These are phyloP conservation scores for Yponomeuta plumbellus DNA, from an alignment of 2,888 invertebrate genomes.

Conservation along the genomic window DNA sequence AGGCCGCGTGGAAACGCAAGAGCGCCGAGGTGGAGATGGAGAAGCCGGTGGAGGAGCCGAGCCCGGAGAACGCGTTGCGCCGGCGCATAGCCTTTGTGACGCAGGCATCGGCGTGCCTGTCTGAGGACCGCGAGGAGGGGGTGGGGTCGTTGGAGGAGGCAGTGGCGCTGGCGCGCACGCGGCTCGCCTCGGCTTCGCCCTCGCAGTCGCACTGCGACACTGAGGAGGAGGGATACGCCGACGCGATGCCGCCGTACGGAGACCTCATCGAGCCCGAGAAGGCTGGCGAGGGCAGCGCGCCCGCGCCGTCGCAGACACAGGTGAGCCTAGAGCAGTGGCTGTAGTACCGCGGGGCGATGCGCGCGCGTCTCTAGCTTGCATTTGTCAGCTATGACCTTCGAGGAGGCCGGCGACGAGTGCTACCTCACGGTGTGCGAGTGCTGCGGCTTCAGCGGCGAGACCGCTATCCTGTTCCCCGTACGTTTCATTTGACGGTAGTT, in stretches of 20 bases:
- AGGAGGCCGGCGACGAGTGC: slow-evolving; percentile 66
- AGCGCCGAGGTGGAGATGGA: slow-evolving; percentile 57
- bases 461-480: slow-evolving; percentile 67
- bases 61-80: slow-evolving; percentile 60
- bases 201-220: slow-evolving; percentile 56
- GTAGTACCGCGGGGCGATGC: slow-evolving; percentile 58
- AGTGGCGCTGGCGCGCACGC: slow-evolving; percentile 67
- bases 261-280: slow-evolving; percentile 67
- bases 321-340: slow-evolving; percentile 44
- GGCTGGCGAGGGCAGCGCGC: slow-evolving; percentile 43
- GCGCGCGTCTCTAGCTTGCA: slow-evolving; percentile 39
- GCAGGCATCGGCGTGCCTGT: slow-evolving; percentile 67
- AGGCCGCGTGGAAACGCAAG: slow-evolving; percentile 70
- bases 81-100: slow-evolving; percentile 74
- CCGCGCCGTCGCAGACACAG: slow-evolving; percentile 44
- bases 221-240: slow-evolving; percentile 65
- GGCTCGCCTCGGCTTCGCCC: slow-evolving; percentile 56
- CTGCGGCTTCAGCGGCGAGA: slow-evolving; percentile 74
- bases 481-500: slow-evolving; percentile 70
- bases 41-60: slow-evolving; percentile 61
- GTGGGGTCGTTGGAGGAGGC: slow-evolving; percentile 74
- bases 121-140: slow-evolving; percentile 68
- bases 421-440: slow-evolving; percentile 73
- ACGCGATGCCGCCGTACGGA: slow-evolving; percentile 72
- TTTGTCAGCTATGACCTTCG: slow-evolving; percentile 66